Percentiles rank a stretch among this genome's conserved stretches.
Conservation (phyloP, 2,888 invertebrate species). For the Melinaea marsaeus region DNA sequence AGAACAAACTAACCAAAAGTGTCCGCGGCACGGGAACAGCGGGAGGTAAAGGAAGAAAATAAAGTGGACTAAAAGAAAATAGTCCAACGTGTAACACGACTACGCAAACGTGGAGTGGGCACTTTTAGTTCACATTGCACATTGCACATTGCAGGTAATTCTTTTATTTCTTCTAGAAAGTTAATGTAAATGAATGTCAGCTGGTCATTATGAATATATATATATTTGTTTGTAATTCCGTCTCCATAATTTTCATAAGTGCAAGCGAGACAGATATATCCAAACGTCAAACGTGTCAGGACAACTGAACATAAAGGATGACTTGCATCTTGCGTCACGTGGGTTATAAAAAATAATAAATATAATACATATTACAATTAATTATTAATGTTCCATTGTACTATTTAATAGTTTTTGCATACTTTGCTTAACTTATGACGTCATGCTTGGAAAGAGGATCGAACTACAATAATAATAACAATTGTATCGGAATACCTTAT, state of each 20-base stretch:
- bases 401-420: too few species aligned
- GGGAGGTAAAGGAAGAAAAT: constrained; percentile 65
- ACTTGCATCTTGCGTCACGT: constrained; percentile 47
- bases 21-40: constrained; percentile 73
- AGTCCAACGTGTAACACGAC: constrained; percentile 60
- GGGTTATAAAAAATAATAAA: constrained; percentile 1
- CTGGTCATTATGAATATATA: too few species aligned
- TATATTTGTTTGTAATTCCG: neutral
- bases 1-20: constrained; percentile 76
- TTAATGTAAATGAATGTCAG: too few species aligned
- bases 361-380: neutral
- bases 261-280: constrained; percentile 47
- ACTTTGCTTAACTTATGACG: too few species aligned
- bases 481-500: too few species aligned
- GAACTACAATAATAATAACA: too few species aligned
- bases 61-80: constrained; percentile 66
- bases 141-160: neutral
- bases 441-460: too few species aligned
- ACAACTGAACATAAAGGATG: constrained; percentile 64
- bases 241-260: constrained; percentile 37
- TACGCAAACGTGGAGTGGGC: constrained; percentile 46
- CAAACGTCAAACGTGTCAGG: constrained; percentile 64
- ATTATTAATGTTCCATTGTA: too few species aligned
- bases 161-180: neutral
- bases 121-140: constrained; percentile 15